Conservation (phyloP, 2,797 vertebrate species). For the Phataginus tricuspis region DNA sequence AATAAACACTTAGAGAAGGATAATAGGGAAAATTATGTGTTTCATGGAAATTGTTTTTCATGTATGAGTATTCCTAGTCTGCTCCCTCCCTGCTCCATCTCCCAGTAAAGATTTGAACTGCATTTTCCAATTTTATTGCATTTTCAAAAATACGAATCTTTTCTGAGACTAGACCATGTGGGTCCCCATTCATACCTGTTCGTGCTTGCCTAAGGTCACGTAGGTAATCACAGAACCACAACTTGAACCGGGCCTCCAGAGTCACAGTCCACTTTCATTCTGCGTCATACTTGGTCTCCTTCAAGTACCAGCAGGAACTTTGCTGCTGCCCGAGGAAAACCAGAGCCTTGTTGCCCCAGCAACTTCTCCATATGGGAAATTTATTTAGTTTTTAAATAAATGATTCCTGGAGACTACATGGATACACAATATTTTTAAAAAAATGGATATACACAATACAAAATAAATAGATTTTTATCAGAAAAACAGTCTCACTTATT, state of each 20-base stretch:
- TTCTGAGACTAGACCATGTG: not conserved
- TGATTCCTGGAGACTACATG: not conserved
- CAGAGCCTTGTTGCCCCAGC: not conserved
- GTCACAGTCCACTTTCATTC: not conserved
- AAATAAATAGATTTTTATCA: not conserved
- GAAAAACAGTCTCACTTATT: not conserved
- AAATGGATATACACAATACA: too few species aligned
- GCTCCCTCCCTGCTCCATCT: not conserved
- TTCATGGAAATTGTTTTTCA: not conserved
- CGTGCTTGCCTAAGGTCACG: not conserved
- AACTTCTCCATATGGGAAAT: not conserved
- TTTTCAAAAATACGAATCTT: constrained; percentile 23
- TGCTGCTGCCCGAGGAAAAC: not conserved
- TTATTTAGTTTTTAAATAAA: not conserved
- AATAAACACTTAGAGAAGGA: not conserved
- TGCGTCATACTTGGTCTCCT: not conserved
- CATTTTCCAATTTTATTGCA: not conserved
- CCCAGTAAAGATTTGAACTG: not conserved
- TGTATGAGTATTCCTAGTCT: not conserved
- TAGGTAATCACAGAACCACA: not conserved
- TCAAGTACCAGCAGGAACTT: not conserved
- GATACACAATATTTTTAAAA: not conserved
- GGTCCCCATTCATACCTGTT: not conserved
- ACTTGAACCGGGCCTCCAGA: not conserved
- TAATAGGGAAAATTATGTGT: not conserved